Base-by-base conservation (phyloP, 2,113 vertebrate species). In the Gadus macrocephalus region DNA sequence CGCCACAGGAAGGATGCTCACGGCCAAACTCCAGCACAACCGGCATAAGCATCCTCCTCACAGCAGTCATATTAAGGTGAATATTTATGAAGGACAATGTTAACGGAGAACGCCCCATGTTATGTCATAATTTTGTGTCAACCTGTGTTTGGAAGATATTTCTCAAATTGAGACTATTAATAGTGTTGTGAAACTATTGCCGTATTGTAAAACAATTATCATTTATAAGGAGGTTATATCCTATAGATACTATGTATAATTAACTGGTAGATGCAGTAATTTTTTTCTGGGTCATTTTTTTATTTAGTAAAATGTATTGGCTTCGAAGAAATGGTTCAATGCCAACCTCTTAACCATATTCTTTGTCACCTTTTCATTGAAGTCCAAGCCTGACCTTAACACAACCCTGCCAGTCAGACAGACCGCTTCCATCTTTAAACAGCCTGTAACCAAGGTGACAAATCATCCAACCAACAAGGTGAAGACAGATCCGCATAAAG, bases 381-480 rank as follows among this genome's bases (percentile, higher is more conserved):
- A 89, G 88, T 62, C 73, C 66, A 98, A 98, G 74, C 97, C 95
- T 15, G 97, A 98, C 81, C 79, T 98, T 82, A 98, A 98, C 86
- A 98, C 96, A 0, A 95, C 97, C 0, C 92, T 98, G 63, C 97
- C 97, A 0, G 96, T 98, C 70, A 89, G 97, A 74, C 97, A 98
- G 89, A 98, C 97, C 0, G 97, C 97, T 0, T 98, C 97, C 70
- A 98, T 98, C 83, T 98, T 98, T 82, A 98, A 98, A 71, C 97
- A 98, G 55, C 97, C 97, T 0, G 96, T 98, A 75, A 98, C 97
- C 42, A 98, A 98, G 87, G 95, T 98, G 76, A 98, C 96, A n/a
- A 98, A 98, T 86, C 97, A 98, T 68, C 96, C 96, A 63, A 97
- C 92, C 87, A 98, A 98, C 76, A 98, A 98, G 86, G 96, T 98